Conservation (phyloP, 2,797 vertebrate genomes). For the Rhinichthys osculus region DNA sequence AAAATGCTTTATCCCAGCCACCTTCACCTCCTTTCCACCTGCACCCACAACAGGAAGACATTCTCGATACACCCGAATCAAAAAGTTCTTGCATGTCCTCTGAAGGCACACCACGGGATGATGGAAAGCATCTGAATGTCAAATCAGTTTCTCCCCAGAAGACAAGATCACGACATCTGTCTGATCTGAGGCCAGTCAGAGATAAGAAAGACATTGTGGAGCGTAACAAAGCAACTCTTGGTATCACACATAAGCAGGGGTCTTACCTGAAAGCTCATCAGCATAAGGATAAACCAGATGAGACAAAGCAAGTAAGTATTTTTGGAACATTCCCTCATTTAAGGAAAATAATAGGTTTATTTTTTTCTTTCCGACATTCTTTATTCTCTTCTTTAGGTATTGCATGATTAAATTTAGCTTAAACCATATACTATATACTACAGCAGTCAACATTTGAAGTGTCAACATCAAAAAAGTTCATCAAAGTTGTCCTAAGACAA, state of each 20-base stretch:
- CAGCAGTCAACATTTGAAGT: too few species aligned
- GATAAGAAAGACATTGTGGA: slow-evolving; percentile 79
- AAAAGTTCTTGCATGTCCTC: slow-evolving; percentile 10
- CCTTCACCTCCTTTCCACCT: slow-evolving; percentile 63
- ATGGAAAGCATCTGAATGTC: background rate
- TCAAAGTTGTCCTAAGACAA: too few species aligned
- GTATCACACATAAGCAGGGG: slow-evolving; percentile 69
- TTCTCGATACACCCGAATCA: background rate
- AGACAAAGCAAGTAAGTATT: slow-evolving; percentile 75
- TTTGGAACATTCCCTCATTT: background rate
- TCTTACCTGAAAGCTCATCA: slow-evolving; percentile 81
- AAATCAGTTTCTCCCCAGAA: slow-evolving; percentile 20
- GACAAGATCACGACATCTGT: slow-evolving; percentile 31
- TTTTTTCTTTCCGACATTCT: background rate
- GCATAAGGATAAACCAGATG: slow-evolving; percentile 66
- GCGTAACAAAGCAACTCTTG: slow-evolving; percentile 86
- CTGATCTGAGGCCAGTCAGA: slow-evolving; percentile 58
- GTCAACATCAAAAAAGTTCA: too few species aligned
- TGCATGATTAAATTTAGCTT: background rate
- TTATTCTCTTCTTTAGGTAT: background rate
- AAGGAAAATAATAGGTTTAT: background rate
- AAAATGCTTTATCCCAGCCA: slow-evolving; percentile 24
- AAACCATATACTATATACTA: background rate
- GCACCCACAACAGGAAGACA: slow-evolving; percentile 55
- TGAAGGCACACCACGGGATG: background rate